Conservation (phyloP, 2,888 invertebrate species). For the Anoncus sp. region DNA sequence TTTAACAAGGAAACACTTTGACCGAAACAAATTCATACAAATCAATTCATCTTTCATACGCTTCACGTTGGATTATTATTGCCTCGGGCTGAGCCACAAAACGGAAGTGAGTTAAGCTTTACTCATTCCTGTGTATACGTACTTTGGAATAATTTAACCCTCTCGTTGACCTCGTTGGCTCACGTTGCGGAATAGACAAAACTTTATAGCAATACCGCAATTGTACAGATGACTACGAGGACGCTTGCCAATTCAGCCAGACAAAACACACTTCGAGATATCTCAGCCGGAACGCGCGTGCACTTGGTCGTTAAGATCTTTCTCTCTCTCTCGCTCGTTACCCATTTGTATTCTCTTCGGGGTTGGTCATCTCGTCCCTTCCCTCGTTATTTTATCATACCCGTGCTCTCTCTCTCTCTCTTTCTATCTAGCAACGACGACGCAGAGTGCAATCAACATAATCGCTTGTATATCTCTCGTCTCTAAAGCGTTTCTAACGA, state of each 20-base stretch:
- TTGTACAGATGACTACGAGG: not conserved
- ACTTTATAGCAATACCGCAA: slow-evolving; percentile 26
- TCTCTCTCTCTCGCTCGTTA: not conserved
- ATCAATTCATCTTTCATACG: not conserved
- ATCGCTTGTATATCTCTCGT: slow-evolving; percentile 27
- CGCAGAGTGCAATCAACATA: slow-evolving; percentile 12
- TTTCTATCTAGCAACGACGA: not conserved
- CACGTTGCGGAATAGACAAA: slow-evolving; percentile 28
- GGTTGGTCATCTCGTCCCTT: slow-evolving; percentile 1
- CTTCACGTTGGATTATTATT: not conserved
- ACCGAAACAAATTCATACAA: not conserved
- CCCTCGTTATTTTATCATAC: not conserved
- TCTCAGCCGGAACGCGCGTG: slow-evolving; percentile 36
- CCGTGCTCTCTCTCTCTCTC: too few species aligned
- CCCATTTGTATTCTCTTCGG: not conserved
- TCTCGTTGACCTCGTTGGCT: slow-evolving; percentile 57
- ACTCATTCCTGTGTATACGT: slow-evolving; percentile 7
- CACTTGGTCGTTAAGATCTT: slow-evolving; percentile 50
- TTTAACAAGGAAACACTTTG: too few species aligned
- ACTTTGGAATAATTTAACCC: slow-evolving; percentile 33
- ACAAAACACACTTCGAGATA: slow-evolving; percentile 53
- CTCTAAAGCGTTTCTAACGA: slow-evolving; percentile 48
- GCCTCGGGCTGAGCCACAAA: not conserved
- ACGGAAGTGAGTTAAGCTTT: slow-evolving; percentile 11
- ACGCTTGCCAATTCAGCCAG: slow-evolving; percentile 56